A percentile compares a stretch with the other conserved stretches of the same genome.
These are phyloP conservation scores for Volucella inflata DNA, from an alignment of 2,888 invertebrate genomes.

Conservation along the genomic window DNA sequence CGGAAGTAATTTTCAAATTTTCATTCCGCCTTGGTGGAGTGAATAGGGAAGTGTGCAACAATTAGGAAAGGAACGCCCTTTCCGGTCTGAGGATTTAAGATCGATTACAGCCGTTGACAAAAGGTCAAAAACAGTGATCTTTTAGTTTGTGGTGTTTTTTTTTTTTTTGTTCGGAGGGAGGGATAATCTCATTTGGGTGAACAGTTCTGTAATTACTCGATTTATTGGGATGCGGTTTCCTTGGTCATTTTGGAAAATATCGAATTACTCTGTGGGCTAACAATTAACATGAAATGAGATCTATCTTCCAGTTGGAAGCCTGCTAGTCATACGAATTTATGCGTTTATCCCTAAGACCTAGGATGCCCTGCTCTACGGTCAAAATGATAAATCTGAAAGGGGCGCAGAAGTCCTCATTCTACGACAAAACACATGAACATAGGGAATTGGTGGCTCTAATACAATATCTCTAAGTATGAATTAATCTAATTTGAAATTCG, in stretches of 20 bases:
- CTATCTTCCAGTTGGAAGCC: no score
- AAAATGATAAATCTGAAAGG: no score
- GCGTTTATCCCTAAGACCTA: no score
- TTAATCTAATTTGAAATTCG: no score
- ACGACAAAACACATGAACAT: no score
- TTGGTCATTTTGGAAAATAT: slow-evolving; percentile 38
- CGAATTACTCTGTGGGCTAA: slow-evolving; percentile 34
- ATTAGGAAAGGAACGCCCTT: slow-evolving; percentile 61
- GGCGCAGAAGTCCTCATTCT: no score
- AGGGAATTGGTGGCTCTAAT: no score
- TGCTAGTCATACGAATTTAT: no score
- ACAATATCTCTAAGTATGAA: no score
- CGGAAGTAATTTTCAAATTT: slow-evolving; percentile 66
- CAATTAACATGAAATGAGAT: not conserved
- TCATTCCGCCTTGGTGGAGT: not conserved
- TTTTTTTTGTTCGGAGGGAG: not conserved
- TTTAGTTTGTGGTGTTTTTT: no score
- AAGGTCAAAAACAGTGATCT: slow-evolving; percentile 14
- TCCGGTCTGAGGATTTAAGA: slow-evolving; percentile 70
- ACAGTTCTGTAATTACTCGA: slow-evolving; percentile 5
- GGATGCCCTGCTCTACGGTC: no score
- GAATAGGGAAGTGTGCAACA: slow-evolving; percentile 57
- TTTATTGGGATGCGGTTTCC: slow-evolving; percentile 8
- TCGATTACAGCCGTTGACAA: slow-evolving; percentile 59
- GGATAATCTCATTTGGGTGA: not conserved